Conservation (phyloP, 2,888 invertebrate genomes). For the Platycnemis pennipes region DNA sequence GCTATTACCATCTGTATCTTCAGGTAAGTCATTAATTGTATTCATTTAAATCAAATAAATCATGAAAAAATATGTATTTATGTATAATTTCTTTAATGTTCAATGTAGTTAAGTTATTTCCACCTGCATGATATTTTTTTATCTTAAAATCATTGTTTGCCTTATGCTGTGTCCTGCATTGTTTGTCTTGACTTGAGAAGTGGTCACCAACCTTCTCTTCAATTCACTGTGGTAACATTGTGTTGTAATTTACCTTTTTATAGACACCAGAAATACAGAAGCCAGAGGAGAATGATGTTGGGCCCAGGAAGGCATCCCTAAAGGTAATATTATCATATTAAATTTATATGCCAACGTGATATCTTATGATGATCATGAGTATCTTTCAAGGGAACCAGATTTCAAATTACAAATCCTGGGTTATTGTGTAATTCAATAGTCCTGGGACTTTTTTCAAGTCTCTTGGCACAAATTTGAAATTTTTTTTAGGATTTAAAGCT, state of each 20-base stretch:
- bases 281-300: constrained; percentile 48
- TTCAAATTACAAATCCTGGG: no score
- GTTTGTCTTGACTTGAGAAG: not conserved
- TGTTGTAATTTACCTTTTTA: not conserved
- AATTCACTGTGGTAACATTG: not conserved
- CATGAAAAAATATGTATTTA: not conserved
- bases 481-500: no score
- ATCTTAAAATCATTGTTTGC: not conserved
- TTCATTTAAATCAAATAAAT: not conserved
- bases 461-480: no score
- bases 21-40: not conserved
- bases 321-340: constrained; percentile 29
- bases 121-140: not conserved
- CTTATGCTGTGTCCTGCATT: not conserved
- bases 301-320: constrained; percentile 7
- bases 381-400: no score
- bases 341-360: not conserved
- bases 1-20: not conserved
- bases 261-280: constrained; percentile 47
- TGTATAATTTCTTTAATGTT: not conserved
- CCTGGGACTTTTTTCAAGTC: no score
- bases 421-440: no score
- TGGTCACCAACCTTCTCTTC: no score
- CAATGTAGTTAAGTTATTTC: not conserved
- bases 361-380: no score